These are phyloP conservation scores for Aphelenchoides bicaudatus DNA, from an alignment of 2,888 invertebrate species.

Conservation along the genomic window DNA sequence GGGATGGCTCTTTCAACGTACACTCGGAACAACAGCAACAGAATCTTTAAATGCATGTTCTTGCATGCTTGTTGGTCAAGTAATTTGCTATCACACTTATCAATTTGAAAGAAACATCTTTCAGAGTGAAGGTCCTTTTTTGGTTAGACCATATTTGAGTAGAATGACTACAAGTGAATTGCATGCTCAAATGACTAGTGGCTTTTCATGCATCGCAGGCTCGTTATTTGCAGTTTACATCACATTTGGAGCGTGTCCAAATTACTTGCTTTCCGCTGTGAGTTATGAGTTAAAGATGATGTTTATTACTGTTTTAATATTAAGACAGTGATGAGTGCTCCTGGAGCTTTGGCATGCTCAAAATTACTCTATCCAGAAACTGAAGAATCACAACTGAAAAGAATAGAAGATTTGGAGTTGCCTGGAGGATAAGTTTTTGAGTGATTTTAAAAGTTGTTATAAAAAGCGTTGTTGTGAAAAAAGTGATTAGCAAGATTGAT, in stretches of 20 bases:
- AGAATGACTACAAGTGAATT: conserved; percentile 83
- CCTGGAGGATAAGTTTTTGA: conserved; percentile 41
- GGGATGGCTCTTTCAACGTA: conserved; percentile 63
- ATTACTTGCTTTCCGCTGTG: conserved; percentile 30
- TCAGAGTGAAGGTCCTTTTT: conserved; percentile 74
- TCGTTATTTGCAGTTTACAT: conserved; percentile 89
- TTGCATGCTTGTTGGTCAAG: conserved; percentile 87
- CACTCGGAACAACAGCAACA: conserved; percentile 82
- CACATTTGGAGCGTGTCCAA: conserved; percentile 66
- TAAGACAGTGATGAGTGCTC: conserved; percentile 95
- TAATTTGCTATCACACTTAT: too few relatives aligned
- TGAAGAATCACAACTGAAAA: conserved; percentile 72
- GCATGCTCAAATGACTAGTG: conserved; percentile 86
- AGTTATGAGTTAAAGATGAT: too few relatives aligned
- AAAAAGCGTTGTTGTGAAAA: too few relatives aligned
- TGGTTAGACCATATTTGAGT: conserved; percentile 81
- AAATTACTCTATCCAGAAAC: conserved; percentile 90
- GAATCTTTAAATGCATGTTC: conserved; percentile 89
- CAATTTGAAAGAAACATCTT: too few relatives aligned
- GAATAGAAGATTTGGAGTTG: conserved; percentile 70
- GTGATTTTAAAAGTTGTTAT: too few relatives aligned
- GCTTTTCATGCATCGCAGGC: conserved; percentile 90
- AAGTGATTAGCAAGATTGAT: too few relatives aligned
- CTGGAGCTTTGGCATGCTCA: conserved; percentile 81
- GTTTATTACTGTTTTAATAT: too few relatives aligned